Base-by-base conservation (phyloP, 2,888 invertebrate species). In the Melipona beecheii region DNA sequence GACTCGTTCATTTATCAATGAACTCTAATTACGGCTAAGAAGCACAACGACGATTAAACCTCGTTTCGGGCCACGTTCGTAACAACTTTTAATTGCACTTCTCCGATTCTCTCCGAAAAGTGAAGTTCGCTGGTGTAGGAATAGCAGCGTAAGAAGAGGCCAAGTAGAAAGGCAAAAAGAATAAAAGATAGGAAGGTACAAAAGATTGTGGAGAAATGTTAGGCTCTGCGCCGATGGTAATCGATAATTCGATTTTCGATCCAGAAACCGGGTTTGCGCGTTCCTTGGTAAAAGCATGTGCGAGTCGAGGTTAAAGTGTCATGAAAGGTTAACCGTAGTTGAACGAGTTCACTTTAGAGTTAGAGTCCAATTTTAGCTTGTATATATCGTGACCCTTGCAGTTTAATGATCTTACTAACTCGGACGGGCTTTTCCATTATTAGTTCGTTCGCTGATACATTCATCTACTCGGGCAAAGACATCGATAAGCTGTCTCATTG, bases 391-490 rank as follows among this genome's bases (percentile, higher is more conserved):
- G 78, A 85, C 85, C 84, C 81, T 77, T 84, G 83, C 87, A 92
- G 90, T 91, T 93, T 93, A 92, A 93, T 92, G 92, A 93, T 93
- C 92, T 92, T 90, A 89, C 92, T 92, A 93, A 93, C 92, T 93
- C 92, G 88, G 84, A 86, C 88, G 86, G 90, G 91, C 92, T 93
- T 92, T 92, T 92, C 91, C 91, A 92, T 93, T 93, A 93, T 93
- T 91, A 91, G 91, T 92, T 92, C 82, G 86, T 89, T 85, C 75
- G 36, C 68, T 84, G 82, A 80, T 83, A 84, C 89, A 83, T 84
- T 77, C 85, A 78, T 74, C 74, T 76, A 81, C 78, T 58, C 27
- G 65, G 58, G 50, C 60, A 60, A 81, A 70, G 73, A 78, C 58
- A 64, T 43, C 60, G 62, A 81, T 27, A 56, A 64, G 50, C 68